phyloP scores from a whole-genome alignment of 2,113 vertebrate species.

The Cyanoliseus patagonus region DNA sequence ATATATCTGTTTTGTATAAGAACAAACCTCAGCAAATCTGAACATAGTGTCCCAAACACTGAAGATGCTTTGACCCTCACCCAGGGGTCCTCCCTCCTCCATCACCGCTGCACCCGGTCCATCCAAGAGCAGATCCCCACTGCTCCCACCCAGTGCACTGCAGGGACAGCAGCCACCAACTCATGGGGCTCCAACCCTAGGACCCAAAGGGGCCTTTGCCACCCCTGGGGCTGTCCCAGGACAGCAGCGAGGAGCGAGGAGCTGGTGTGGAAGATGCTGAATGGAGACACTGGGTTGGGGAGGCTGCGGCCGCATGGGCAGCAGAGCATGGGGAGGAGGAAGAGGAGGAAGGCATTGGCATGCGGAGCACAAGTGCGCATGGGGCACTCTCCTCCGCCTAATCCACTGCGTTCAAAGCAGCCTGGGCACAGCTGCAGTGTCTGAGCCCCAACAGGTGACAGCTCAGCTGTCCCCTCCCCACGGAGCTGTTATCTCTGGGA shows the following conservation, averaged over 20 bases:
- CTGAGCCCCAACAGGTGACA: conserved; percentile 69
- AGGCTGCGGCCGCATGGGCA: accelerated
- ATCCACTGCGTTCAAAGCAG: conserved; percentile 50
- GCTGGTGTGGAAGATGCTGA: neutral
- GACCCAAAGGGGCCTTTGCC: neutral
- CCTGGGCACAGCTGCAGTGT: conserved; percentile 52
- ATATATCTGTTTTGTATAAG: neutral
- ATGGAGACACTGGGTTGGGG: accelerated
- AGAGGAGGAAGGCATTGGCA: conserved; percentile 20
- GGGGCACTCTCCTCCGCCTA: conserved; percentile 21
- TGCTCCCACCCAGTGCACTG: neutral
- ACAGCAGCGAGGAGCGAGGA: neutral
- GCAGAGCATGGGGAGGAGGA: neutral
- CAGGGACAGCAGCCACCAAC: neutral
- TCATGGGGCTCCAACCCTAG: neutral
- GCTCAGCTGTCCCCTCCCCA: conserved; percentile 61
- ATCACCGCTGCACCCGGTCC: accelerated
- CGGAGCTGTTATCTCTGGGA: neutral
- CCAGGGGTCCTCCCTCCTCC: neutral
- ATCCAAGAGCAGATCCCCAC: accelerated
- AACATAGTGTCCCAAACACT: neutral
- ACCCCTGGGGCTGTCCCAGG: neutral
- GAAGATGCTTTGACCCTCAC: neutral
- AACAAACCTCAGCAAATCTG: neutral
- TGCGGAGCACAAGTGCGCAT: conserved; percentile 39